A percentile compares a stretch with the other conserved stretches of the same genome.
Conservation (phyloP, 23 tunicate species). For the Trididemnum clinides region DNA sequence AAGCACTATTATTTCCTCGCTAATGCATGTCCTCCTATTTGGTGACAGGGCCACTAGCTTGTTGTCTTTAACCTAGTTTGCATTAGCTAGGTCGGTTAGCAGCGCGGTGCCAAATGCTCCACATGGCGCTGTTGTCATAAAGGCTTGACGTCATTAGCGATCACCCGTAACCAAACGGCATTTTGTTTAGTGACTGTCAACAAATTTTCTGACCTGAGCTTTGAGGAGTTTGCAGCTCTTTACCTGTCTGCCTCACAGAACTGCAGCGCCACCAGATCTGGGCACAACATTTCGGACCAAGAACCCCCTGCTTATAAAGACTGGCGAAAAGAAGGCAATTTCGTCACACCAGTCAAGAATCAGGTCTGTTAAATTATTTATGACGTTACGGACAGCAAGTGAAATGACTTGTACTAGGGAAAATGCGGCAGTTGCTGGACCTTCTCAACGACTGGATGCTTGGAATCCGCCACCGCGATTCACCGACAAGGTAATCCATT, state of each 20-base stretch:
- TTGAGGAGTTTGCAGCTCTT: constrained; percentile 65
- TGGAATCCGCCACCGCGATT: constrained; percentile 96
- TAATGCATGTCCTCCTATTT: no score
- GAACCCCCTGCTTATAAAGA: constrained; percentile 48
- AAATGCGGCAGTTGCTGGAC: constrained; percentile 97
- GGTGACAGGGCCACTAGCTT: no score
- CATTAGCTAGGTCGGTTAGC: no score
- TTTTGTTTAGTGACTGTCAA: constrained; percentile 72
- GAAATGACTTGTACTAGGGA: no score
- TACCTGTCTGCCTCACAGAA: constrained; percentile 63
- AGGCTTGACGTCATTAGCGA: no score
- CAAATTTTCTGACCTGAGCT: constrained; percentile 73
- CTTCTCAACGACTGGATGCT: constrained; percentile 92
- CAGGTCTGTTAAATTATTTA: constrained; percentile 58
- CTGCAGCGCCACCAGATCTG: constrained; percentile 84
- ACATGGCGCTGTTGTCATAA: no score
- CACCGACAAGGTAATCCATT: constrained; percentile 57
- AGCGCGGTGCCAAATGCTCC: no score
- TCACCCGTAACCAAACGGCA: neutral
- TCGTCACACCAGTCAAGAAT: constrained; percentile 87
- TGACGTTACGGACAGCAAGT: no score
- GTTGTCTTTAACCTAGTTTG: no score
- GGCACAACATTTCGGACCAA: constrained; percentile 5
- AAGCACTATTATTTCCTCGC: no score
- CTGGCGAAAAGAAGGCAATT: constrained; percentile 83